A percentile compares a stretch with the other conserved stretches of the same genome.
Evolutionary conservation across 37 sponge, comb jelly and placozoan genomes (phyloP).

Genomic region (Eunapius fragilis): DNA sequence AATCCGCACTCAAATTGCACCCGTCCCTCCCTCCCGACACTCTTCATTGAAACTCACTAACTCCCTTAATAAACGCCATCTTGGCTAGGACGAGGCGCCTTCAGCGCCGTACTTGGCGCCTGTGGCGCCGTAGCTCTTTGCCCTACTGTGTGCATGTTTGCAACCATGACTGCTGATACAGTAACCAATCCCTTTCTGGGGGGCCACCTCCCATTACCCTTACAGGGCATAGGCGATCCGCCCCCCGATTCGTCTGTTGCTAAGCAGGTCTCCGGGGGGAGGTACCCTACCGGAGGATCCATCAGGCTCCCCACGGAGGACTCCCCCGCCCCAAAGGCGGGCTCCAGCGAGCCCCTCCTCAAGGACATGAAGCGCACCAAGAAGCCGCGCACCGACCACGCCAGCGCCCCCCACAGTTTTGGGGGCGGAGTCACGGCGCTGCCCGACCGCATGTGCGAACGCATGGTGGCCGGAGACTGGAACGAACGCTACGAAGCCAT

Average conservation of each 20-base stretch:
- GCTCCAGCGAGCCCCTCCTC: neutral
- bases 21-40: no score
- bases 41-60: no score
- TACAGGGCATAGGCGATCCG: conserved; percentile 79
- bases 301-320: neutral
- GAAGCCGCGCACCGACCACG: neutral
- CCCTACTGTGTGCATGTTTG: no score
- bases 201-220: neutral
- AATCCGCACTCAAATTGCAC: no score
- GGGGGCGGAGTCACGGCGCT: conserved; percentile 5
- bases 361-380: neutral
- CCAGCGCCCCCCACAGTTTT: neutral
- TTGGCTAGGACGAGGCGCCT: no score
- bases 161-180: no score
- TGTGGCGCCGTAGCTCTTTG: no score
- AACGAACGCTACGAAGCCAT: conserved; percentile 69
- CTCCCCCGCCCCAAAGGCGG: neutral
- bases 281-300: conserved; percentile 39
- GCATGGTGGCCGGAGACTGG: conserved; percentile 68
- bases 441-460: conserved; percentile 44
- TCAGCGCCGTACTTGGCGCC: no score
- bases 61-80: no score
- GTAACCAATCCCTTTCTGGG: no score
- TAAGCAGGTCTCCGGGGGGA: neutral
- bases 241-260: conserved; percentile 48